A percentile compares a stretch with the other conserved stretches of the same genome.
These are phyloP conservation scores for Porites divaricata DNA, from an alignment of 92 coral and sea anemone genomes.

Conservation along the genomic window DNA sequence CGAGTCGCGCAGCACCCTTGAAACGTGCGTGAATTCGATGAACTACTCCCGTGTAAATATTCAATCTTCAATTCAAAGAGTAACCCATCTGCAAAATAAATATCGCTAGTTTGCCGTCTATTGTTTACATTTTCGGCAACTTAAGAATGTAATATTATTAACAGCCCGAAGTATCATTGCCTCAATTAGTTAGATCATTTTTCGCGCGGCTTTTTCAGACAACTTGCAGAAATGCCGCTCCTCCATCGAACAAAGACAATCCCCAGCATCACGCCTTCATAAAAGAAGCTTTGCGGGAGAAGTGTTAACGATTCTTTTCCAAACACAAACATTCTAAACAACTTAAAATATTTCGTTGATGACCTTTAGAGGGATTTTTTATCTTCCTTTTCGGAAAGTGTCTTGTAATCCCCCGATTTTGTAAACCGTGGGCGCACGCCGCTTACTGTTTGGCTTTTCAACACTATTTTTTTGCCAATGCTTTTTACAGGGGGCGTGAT, in stretches of 20 bases:
- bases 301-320: conserved; percentile 36
- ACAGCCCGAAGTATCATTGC: conserved; percentile 75
- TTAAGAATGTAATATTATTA: conserved; percentile 78
- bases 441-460: conserved; percentile 32
- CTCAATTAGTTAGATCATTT: conserved; percentile 76
- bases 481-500: conserved; percentile 79
- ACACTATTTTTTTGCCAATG: conserved; percentile 43
- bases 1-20: background rate
- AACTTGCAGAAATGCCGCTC: conserved; percentile 53
- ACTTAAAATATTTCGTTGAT: conserved; percentile 38
- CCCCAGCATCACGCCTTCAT: conserved; percentile 51
- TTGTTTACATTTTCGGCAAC: conserved; percentile 85
- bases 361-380: conserved; percentile 30
- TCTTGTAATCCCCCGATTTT: conserved; percentile 36
- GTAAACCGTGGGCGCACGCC: conserved; percentile 10
- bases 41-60: background rate
- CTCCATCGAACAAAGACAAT: conserved; percentile 47
- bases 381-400: conserved; percentile 57
- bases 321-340: conserved; percentile 30
- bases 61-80: conserved; percentile 16
- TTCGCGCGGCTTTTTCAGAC: conserved; percentile 69
- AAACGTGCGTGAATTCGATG: conserved; percentile 31
- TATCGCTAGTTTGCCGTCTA: conserved; percentile 41
- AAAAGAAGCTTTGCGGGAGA: conserved; percentile 54
- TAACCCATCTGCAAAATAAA: conserved; percentile 55